Conservation (phyloP, 2,113 vertebrate genomes). For the Pomatostomus ruficeps region DNA sequence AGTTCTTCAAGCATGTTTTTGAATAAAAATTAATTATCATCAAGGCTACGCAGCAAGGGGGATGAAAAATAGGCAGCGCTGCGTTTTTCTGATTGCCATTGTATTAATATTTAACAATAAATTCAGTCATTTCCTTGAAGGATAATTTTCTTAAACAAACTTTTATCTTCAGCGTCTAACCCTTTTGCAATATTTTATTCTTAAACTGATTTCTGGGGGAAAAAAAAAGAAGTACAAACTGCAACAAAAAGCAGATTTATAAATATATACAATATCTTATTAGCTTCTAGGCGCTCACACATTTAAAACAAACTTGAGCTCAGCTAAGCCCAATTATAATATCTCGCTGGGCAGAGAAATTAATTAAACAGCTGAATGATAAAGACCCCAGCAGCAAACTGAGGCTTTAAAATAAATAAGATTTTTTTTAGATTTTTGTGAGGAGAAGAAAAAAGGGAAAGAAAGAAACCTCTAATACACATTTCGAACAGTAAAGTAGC, state of each 20-base stretch:
- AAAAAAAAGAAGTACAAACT: background rate
- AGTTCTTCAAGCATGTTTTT: slow-evolving; percentile 38
- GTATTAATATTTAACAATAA: slow-evolving; percentile 64
- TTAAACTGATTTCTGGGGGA: slow-evolving; percentile 11
- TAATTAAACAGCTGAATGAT: slow-evolving; percentile 66
- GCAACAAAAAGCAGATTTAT: slow-evolving; percentile 50
- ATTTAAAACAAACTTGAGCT: slow-evolving; percentile 61
- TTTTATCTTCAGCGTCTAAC: slow-evolving; percentile 39
- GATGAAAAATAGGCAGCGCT: slow-evolving; percentile 25
- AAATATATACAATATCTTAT: slow-evolving; percentile 55
- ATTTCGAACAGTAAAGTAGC: background rate
- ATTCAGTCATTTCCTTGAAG: slow-evolving; percentile 41
- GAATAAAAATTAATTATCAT: slow-evolving; percentile 50
- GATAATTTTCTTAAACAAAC: slow-evolving; percentile 46
- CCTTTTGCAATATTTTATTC: slow-evolving; percentile 11
- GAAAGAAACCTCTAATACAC: background rate
- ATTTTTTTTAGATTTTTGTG: background rate
- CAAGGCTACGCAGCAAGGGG: slow-evolving; percentile 35
- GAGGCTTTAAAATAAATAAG: slow-evolving; percentile 56
- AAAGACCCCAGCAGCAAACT: slow-evolving; percentile 62
- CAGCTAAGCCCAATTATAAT: slow-evolving; percentile 62
- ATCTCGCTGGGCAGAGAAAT: slow-evolving; percentile 67
- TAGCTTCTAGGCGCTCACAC: slow-evolving; percentile 48
- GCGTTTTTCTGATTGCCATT: slow-evolving; percentile 22
- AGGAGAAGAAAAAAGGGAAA: background rate